A percentile compares a stretch with the other conserved stretches of the same genome.
Conservation (phyloP, 2,113 vertebrate genomes). For the Etheostoma cragini region DNA sequence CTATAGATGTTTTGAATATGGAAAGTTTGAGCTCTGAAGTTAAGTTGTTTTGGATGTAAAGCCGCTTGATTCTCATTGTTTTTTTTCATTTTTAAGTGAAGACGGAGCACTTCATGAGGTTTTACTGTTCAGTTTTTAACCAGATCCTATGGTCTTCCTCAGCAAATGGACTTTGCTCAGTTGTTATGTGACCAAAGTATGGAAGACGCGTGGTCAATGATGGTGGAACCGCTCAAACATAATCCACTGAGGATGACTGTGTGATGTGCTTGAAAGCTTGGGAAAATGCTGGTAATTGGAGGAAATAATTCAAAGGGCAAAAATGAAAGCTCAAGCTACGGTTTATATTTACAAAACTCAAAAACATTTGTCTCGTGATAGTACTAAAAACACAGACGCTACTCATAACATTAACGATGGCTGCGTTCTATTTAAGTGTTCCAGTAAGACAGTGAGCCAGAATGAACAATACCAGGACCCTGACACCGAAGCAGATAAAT, state of each 20-base stretch:
- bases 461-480: not conserved
- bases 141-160: not conserved
- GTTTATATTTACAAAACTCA: not conserved
- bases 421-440: not conserved
- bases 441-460: not conserved
- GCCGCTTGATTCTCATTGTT: not conserved
- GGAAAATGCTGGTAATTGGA: not conserved
- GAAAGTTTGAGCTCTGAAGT: not conserved
- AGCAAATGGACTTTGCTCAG: not conserved
- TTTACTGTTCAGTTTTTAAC: not conserved
- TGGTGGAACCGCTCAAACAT: conserved; percentile 12
- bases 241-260: not conserved
- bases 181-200: conserved; percentile 28
- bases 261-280: not conserved
- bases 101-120: not conserved
- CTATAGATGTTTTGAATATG: conserved; percentile 20
- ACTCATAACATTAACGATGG: not conserved
- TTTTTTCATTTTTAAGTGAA: not conserved
- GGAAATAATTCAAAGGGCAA: not conserved
- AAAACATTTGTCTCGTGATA: not conserved
- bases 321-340: not conserved
- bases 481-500: conserved; percentile 10
- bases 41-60: not conserved
- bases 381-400: not conserved
- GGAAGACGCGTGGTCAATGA: not conserved